Evolutionary conservation across 1,140 invertebrate species (phyloP).

Genomic region (Oscheius sp.): DNA sequence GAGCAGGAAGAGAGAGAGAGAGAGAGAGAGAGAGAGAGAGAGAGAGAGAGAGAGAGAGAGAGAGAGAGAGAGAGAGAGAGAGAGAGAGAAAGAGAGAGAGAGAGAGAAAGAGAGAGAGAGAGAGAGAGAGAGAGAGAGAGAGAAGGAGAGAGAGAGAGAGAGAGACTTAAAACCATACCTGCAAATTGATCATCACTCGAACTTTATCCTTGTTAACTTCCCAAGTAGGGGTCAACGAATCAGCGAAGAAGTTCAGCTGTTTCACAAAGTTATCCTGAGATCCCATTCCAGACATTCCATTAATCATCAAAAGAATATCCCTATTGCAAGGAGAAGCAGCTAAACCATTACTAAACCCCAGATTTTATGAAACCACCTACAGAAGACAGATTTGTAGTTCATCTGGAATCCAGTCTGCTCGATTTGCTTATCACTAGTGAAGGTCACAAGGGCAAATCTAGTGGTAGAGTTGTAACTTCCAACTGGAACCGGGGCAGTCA

Average conservation of each 20-base stretch:
- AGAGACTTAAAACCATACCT: no score
- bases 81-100: no score
- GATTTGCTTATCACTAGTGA: slow-evolving; percentile 26
- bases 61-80: no score
- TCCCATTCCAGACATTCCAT: slow-evolving; percentile 35
- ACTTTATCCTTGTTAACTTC: slow-evolving; percentile 34
- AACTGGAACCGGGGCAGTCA: slow-evolving; percentile 6
- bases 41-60: no score
- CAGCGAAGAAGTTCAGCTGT: slow-evolving; percentile 41
- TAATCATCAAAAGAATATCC: slow-evolving; percentile 42
- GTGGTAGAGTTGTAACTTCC: slow-evolving; percentile 31
- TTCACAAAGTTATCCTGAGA: slow-evolving; percentile 38
- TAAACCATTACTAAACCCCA: slow-evolving; percentile 7
- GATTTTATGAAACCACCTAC: slow-evolving; percentile 9
- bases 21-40: no score
- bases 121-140: no score
- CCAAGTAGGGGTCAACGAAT: slow-evolving; percentile 39
- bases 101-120: no score
- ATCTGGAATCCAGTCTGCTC: slow-evolving; percentile 32
- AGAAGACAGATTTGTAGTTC: slow-evolving; percentile 31
- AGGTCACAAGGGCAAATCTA: slow-evolving; percentile 33
- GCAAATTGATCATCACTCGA: slow-evolving; percentile 41
- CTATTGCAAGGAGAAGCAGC: slow-evolving; percentile 42
- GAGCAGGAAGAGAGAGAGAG: no score
- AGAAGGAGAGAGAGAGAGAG: no score